Evolutionary conservation across 2,797 vertebrate species (phyloP), one percentile per base, ranked within the genome.

Genomic region (Mus spretus): DNA sequence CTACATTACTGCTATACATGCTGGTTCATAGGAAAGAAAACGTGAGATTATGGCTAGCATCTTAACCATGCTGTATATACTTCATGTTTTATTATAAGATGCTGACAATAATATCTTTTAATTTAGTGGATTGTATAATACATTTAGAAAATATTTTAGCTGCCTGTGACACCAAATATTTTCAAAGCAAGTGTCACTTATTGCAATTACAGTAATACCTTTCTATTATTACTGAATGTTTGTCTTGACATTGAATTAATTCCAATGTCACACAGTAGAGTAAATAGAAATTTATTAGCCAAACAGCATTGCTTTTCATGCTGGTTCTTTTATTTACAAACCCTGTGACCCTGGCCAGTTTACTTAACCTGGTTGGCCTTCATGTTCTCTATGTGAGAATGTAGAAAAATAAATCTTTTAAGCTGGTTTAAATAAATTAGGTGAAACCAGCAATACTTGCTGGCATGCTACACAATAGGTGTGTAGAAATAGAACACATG

Each of bases 321-420:
- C 53, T 59, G 40, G 3, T 50, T 92, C 61, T 94, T 26, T n/a
- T 24, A n/a, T 75, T 95, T 89, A 65, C 59, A 72, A 92, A 40
- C 47, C 90, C 0, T 70, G 15, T 88, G 67, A 88, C 84, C 81
- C 82, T 80, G 65, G 11, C 22, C 2, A 79, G 31, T 93, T 94
- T 90, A 79, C 53, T 88, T 96, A 94, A 90, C 77, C 37, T 59
- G 5, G 5, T 19, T 88, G 87, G 61, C 70, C 47, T 61, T 95
- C 74, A 90, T 80, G 55, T 80, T 93, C 44, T 79, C 34, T 53
- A 50, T 77, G 74, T 80, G 9, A 72, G 89, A 78, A 79, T 8
- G 44, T 40, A 63, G 40, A n/a, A 95, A 91, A 97, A 80, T 28
- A 87, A 94, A 96, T 85, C 59, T 90, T 57, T 84, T 93, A 55